Evolutionary conservation across 2,113 vertebrate genomes (phyloP).

Genomic region (Sprattus sprattus): DNA sequence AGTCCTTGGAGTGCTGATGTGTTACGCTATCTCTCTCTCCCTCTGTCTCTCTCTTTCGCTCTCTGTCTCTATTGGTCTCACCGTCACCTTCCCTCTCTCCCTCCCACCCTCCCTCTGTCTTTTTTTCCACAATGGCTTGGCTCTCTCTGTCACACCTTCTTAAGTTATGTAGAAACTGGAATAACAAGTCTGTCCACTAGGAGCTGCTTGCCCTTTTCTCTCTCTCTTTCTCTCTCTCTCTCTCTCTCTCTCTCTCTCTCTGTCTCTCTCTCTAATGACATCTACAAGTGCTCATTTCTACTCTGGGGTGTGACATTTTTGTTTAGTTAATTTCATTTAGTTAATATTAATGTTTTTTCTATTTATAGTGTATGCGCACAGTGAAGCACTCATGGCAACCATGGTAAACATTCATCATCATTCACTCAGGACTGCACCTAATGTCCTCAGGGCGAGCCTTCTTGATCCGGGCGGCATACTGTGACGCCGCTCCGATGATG

Average conservation of each 20-base stretch:
- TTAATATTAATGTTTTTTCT: not conserved
- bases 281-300: not conserved
- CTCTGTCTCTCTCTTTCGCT: not conserved
- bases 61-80: not conserved
- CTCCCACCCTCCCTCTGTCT: constrained; percentile 12
- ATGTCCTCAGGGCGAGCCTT: constrained; percentile 57
- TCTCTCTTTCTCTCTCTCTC: constrained; percentile 21
- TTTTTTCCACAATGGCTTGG: constrained; percentile 55
- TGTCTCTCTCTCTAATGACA: not conserved
- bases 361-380: not conserved
- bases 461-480: constrained; percentile 56
- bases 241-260: constrained; percentile 31
- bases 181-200: constrained; percentile 53
- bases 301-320: not conserved
- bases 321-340: not conserved
- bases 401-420: not conserved
- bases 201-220: constrained; percentile 27
- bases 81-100: not conserved
- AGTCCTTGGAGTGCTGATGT: not conserved
- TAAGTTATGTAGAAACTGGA: constrained; percentile 71
- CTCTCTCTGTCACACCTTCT: constrained; percentile 71
- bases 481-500: constrained; percentile 70
- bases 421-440: constrained; percentile 60
- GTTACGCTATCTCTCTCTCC: not conserved
- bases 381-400: not conserved